These are phyloP conservation scores for Parazoanthus darwini DNA, from an alignment of 92 coral and sea anemone genomes.

Conservation along the genomic window DNA sequence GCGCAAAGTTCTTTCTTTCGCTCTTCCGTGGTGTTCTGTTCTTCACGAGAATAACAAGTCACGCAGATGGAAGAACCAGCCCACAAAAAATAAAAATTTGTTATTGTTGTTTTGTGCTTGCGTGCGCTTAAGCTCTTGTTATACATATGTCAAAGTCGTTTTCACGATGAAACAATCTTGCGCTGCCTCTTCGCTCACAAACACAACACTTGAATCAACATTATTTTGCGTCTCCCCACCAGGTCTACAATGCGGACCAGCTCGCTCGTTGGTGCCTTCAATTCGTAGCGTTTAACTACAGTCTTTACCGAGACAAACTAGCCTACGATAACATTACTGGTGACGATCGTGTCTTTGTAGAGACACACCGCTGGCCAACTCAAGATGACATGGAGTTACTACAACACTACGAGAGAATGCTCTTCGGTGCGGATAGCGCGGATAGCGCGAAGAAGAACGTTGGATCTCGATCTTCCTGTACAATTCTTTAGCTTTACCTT, in stretches of 20 bases:
- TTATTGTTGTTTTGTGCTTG: no score
- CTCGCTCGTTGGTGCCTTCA: conserved; percentile 34
- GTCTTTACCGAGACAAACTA: conserved; percentile 14
- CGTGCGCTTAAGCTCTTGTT: no score
- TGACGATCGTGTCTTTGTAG: conserved; percentile 12
- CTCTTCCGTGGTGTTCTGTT: no score
- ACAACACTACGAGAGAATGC: conserved; percentile 10
- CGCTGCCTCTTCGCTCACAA: not conserved
- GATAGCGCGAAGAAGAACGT: not conserved
- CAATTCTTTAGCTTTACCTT: not conserved
- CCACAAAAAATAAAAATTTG: no score
- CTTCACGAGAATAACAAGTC: no score
- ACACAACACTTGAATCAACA: not conserved
- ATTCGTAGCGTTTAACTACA: conserved; percentile 30
- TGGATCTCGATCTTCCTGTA: not conserved
- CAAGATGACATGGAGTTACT: conserved; percentile 30
- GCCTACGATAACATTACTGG: conserved; percentile 8
- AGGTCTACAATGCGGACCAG: conserved; percentile 15
- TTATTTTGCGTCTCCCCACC: not conserved
- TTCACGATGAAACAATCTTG: not conserved
- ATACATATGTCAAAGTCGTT: no score
- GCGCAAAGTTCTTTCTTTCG: no score
- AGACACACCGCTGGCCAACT: conserved; percentile 44
- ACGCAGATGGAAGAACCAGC: no score
- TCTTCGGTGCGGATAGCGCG: not conserved